Evolutionary conservation across 1,140 invertebrate species (phyloP).

Genomic region (Sinella curviseta): DNA sequence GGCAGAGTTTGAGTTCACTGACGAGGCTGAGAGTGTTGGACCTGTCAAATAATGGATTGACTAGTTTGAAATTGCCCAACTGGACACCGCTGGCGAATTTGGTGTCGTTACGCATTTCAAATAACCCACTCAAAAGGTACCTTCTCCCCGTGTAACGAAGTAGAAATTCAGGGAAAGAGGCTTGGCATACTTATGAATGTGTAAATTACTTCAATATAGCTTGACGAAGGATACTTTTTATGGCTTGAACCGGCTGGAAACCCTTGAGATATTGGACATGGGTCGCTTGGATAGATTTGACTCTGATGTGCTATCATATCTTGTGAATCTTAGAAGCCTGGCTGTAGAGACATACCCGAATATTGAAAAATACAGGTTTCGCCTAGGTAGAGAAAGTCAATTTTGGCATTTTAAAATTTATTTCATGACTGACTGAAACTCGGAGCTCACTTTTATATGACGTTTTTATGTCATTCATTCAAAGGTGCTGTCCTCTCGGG

Average conservation of each 20-base stretch:
- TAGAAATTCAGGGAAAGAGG: too few species aligned
- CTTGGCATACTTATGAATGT: too few species aligned
- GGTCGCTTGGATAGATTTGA: constrained; percentile 60
- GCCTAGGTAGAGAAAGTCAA: constrained; percentile 58
- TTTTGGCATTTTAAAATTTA: neutral
- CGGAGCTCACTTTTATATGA: too few species aligned
- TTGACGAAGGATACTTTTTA: constrained; percentile 61
- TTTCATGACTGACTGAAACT: too few species aligned
- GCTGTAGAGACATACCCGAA: constrained; percentile 67
- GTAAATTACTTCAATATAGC: constrained; percentile 41
- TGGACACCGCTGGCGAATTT: constrained; percentile 63
- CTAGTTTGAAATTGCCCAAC: constrained; percentile 33
- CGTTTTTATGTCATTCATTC: too few species aligned
- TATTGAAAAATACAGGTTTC: constrained; percentile 63
- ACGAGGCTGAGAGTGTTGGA: constrained; percentile 49
- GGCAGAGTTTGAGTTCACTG: constrained; percentile 42
- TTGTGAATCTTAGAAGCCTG: constrained; percentile 64
- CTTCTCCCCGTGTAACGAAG: neutral
- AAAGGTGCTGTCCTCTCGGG: constrained; percentile 58
- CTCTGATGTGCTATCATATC: constrained; percentile 64
- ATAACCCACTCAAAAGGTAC: constrained; percentile 64
- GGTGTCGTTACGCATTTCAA: constrained; percentile 72
- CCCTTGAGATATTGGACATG: constrained; percentile 56
- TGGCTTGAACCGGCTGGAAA: constrained; percentile 57
- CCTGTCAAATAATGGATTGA: constrained; percentile 50